Conservation (phyloP, 2,113 vertebrate species). For the Pagrus major region DNA sequence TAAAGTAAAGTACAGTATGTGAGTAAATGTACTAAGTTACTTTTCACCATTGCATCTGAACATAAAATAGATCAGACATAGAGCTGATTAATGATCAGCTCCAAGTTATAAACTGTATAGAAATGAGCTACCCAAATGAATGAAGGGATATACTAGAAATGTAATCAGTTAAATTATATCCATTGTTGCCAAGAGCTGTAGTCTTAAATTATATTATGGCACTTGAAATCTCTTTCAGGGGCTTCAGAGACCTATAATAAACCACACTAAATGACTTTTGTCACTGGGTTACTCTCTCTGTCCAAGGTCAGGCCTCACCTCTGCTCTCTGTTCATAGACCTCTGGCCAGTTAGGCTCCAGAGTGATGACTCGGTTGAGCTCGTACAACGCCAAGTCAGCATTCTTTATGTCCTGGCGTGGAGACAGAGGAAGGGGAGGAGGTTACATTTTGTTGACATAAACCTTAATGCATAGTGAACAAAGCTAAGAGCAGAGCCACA, state of each 20-base stretch:
- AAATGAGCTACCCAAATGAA: background rate
- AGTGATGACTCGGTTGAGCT: constrained; percentile 93
- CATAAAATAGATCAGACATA: background rate
- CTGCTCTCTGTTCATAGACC: constrained; percentile 96
- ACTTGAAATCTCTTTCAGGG: background rate
- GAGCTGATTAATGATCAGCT: background rate
- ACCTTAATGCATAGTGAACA: background rate
- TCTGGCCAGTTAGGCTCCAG: constrained; percentile 94
- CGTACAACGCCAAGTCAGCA: constrained; percentile 94
- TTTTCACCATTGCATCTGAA: too few relatives aligned
- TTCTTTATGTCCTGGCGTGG: constrained; percentile 93
- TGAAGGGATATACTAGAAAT: background rate
- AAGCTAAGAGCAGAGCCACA: background rate
- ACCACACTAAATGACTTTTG: too few relatives aligned
- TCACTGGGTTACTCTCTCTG: background rate
- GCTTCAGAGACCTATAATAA: background rate
- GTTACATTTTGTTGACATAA: constrained; percentile 9
- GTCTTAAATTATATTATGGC: background rate
- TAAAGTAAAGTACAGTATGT: too few relatives aligned
- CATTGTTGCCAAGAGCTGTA: background rate
- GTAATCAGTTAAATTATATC: background rate
- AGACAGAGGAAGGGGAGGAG: background rate
- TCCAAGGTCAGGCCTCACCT: constrained; percentile 81
- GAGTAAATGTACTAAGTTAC: too few relatives aligned
- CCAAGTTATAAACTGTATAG: background rate